Conservation (phyloP, 2,797 vertebrate species). For the Hypotaenidia okinawae region DNA sequence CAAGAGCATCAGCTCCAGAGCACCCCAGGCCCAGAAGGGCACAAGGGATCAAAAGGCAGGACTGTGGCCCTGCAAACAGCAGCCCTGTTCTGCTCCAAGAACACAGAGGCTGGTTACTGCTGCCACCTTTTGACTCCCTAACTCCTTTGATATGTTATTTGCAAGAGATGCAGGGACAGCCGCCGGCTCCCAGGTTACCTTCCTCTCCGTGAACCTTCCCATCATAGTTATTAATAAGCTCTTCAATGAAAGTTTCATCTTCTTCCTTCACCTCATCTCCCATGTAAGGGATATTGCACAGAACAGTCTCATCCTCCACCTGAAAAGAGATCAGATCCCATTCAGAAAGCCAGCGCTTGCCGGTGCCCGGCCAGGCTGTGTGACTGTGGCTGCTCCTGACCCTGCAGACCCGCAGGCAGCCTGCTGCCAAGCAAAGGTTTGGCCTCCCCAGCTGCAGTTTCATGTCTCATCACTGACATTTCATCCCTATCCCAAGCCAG, state of each 20-base stretch:
- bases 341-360: background rate
- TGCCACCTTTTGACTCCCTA: conserved; percentile 45
- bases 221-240: conserved; percentile 97
- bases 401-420: background rate
- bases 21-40: background rate
- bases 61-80: background rate
- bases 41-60: background rate
- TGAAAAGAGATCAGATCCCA: conserved; percentile 60
- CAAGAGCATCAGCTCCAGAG: background rate
- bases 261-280: conserved; percentile 96
- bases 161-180: background rate
- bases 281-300: conserved; percentile 99
- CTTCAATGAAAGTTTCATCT: conserved; percentile 96
- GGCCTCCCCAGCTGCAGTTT: background rate
- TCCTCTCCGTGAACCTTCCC: conserved; percentile 91
- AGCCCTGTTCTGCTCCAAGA: background rate
- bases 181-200: conserved; percentile 71
- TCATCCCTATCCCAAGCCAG: background rate
- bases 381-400: background rate
- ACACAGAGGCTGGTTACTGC: conserved; percentile 8
- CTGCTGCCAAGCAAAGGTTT: background rate
- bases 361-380: background rate
- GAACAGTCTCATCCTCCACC: conserved; percentile 97
- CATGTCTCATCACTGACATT: background rate
- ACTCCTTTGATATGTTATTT: background rate